Conservation (phyloP, 2,113 vertebrate species). For the Passer domesticus region DNA sequence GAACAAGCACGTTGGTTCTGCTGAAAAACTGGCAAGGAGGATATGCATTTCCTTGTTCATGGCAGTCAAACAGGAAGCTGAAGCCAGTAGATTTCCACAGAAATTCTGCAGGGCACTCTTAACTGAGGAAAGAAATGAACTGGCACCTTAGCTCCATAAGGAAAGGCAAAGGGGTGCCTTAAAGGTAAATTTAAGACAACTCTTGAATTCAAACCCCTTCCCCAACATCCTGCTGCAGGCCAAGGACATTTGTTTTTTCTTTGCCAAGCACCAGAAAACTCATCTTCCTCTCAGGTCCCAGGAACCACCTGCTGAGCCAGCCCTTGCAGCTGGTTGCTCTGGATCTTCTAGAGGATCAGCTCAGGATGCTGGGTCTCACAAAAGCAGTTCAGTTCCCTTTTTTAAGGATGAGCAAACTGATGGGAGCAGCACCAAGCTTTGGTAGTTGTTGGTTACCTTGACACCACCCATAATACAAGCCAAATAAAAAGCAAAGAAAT, state of each 20-base stretch:
- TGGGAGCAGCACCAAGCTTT: neutral
- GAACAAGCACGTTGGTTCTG: slow-evolving; percentile 30
- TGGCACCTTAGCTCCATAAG: neutral
- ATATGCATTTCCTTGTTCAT: neutral
- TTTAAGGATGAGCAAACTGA: neutral
- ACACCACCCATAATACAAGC: neutral
- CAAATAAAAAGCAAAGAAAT: slow-evolving; percentile 28
- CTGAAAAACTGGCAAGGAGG: neutral
- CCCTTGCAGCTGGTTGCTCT: neutral
- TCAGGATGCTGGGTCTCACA: neutral
- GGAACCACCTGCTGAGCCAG: neutral
- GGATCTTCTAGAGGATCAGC: neutral
- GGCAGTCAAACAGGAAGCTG: neutral
- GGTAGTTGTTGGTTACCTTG: neutral
- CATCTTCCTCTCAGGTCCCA: neutral
- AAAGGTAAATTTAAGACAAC: neutral
- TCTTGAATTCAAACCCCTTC: neutral
- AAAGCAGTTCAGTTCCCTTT: neutral
- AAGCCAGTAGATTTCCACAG: slow-evolving; percentile 17
- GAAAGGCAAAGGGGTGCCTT: neutral
- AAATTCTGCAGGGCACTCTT: neutral
- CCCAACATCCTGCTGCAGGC: neutral
- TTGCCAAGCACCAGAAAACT: neutral
- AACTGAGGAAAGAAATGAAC: neutral
- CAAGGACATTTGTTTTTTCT: neutral